Base-by-base conservation (phyloP, 2,113 vertebrate species). In the Cyanoramphus novaezelandiae region DNA sequence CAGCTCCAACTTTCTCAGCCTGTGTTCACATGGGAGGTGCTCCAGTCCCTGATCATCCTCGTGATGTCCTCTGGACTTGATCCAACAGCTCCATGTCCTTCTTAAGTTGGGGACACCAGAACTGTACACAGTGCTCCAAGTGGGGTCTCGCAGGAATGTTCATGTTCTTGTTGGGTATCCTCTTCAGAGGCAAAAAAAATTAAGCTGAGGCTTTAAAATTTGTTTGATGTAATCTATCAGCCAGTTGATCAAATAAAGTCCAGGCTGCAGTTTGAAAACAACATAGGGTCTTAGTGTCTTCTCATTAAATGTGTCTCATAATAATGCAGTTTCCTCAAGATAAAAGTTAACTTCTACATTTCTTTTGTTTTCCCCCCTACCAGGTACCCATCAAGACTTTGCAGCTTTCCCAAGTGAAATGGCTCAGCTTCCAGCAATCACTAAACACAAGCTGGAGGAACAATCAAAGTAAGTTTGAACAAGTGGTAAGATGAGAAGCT, bases 371-470 rank as follows among this genome's bases (percentile, higher is more conserved):
- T 76, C 72, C 76, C 68, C 5, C 94, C 67, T 35, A 97, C 94
- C 91, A 97, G 98, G 96, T 70, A 93, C 72, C 55, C 88, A 89
- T 70, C 94, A 92, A 80, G 97, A 93, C 90, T 79, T 94, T 57
- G 39, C 86, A 50, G 72, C 89, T 57, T 87, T 97, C 92, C 98
- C 98, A 8, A 99, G 92, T 96, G 98, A 99, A 97, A 98, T 99
- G 98, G 98, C 98, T 75, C 99, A 99, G 72, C 98, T 99, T 9
- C 99, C 99, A 43, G 98, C 98, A 67, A 98, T 99, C 24, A 98
- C 99, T 96, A 98, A 98, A 93, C 98, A 98, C 53, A 97, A 99
- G 79, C 98, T 99, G 57, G 98, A 99, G 95, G 98, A 98, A 90
- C 98, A 99, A 83, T 98, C 98, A 16, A 97, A 80, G 99, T 99